Evolutionary conservation across 1,140 invertebrate genomes (phyloP), one percentile per base, ranked within the genome.

Genomic region (Monomorium pharaonis): DNA sequence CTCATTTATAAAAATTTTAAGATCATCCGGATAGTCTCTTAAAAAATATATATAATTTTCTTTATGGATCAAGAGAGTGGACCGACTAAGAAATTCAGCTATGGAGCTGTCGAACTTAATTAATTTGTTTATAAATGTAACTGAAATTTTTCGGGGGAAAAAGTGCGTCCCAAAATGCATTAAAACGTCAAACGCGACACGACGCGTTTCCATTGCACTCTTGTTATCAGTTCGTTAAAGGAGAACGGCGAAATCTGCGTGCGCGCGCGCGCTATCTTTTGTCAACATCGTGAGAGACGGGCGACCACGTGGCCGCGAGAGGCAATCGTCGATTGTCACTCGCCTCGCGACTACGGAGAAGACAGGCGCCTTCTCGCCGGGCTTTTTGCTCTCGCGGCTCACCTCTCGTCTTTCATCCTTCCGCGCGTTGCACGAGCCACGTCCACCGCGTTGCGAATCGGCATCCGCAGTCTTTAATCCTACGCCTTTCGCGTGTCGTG

Each of bases 271-370:
- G 21, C 70, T 21, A 42, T 74, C 67, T 83, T 83, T 83, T 83
- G 67, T 83, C 18, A 65, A 21, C 63, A 30, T 14, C 47, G 44
- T 37, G 14, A n/a, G 60, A 51, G 51, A 33, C 33, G n/a, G 27
- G 67, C 16, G 33, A 33, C 67, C 78, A 83, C 78, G 67, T 83
- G 67, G 78, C 49, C 67, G 67, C 30, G 67, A 24, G 16, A 56
- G 37, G 65, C 37, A 27, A 81, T 74, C 67, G 78, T 72, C 51
- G 51, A 83, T 72, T 83, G 78, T 83, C 67, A 60, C 21, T 83
- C 27, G 37, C 37, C 27, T 47, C 51, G 51, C 18, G 37, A 21
- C 37, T 21, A 44, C 24, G 21, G n/a, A n/a, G 51, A 81, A n/a
- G n/a, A 27, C n/a, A 47, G 33, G 7, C 42, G 24, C 14, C 10